These are phyloP conservation scores for Pterostichus niger DNA, from an alignment of 2,888 invertebrate genomes.

Conservation along the genomic window DNA sequence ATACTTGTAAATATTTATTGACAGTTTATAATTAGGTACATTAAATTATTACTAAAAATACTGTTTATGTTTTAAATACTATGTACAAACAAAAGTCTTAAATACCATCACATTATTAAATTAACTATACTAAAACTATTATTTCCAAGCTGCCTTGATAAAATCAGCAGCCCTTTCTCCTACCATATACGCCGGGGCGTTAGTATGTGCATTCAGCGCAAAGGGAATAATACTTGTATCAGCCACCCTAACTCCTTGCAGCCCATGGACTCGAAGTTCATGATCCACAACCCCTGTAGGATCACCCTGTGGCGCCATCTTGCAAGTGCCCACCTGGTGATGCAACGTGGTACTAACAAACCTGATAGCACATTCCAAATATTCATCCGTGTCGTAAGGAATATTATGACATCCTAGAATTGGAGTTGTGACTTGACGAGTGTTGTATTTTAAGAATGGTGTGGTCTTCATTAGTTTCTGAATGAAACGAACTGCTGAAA, in stretches of 20 bases:
- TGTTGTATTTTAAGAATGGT: conserved; percentile 77
- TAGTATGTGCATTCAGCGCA: conserved; percentile 79
- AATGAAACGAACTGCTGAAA: conserved; percentile 79
- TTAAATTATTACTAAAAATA: too few relatives aligned
- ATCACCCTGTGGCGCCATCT: conserved; percentile 80
- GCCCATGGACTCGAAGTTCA: conserved; percentile 78
- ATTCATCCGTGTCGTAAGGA: conserved; percentile 47
- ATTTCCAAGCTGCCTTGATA: conserved; percentile 76
- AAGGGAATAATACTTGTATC: conserved; percentile 81
- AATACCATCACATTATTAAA: too few relatives aligned
- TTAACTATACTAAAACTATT: neutral
- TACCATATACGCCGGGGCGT: conserved; percentile 79
- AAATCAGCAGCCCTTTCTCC: conserved; percentile 80
- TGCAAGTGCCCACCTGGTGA: conserved; percentile 80
- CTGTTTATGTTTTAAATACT: too few relatives aligned
- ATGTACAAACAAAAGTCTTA: too few relatives aligned
- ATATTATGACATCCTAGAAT: conserved; percentile 68
- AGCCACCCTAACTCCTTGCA: conserved; percentile 78
- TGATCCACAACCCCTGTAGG: conserved; percentile 80
- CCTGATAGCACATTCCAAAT: conserved; percentile 58
- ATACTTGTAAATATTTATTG: too few relatives aligned
- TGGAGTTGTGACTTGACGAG: conserved; percentile 73
- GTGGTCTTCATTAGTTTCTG: conserved; percentile 78
- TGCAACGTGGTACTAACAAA: conserved; percentile 76
- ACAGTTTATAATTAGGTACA: too few relatives aligned